phyloP scores from a whole-genome alignment of 2,113 vertebrate genomes.

The Proterorhinus semilunaris region DNA sequence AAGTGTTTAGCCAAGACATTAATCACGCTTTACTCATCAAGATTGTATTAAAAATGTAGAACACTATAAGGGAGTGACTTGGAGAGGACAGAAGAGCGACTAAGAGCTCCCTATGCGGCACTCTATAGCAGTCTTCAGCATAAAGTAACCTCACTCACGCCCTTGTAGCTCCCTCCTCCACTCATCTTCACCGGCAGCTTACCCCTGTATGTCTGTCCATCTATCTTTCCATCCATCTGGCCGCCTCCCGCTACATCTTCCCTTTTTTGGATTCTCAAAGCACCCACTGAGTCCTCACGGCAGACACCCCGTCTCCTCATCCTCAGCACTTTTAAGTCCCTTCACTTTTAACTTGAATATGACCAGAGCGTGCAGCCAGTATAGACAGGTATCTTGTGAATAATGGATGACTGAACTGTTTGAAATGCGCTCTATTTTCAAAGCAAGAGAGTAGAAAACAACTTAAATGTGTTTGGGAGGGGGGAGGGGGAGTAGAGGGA shows the following conservation, averaged over 20 bases:
- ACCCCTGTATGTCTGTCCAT: slow-evolving; percentile 2
- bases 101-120: too few relatives aligned
- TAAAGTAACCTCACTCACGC: not conserved
- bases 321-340: slow-evolving; percentile 47
- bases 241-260: slow-evolving; percentile 10
- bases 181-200: not conserved
- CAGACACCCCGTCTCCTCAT: slow-evolving; percentile 34
- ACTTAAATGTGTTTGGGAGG: slow-evolving; percentile 10
- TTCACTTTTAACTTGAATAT: slow-evolving; percentile 53
- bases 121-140: too few relatives aligned
- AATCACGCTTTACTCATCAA: too few relatives aligned
- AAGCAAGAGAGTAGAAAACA: slow-evolving; percentile 41
- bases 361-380: slow-evolving; percentile 43
- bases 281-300: slow-evolving; percentile 31
- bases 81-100: too few relatives aligned
- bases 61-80: too few relatives aligned
- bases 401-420: slow-evolving; percentile 55
- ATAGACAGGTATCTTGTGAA: slow-evolving; percentile 55
- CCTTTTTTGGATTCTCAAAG: slow-evolving; percentile 40
- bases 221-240: slow-evolving; percentile 7
- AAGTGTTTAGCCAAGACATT: too few relatives aligned
- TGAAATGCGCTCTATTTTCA: slow-evolving; percentile 51
- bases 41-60: too few relatives aligned
- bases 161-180: slow-evolving; percentile 1
- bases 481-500: slow-evolving; percentile 5